Evolutionary conservation across 1,140 invertebrate genomes (phyloP).

Genomic region (Spodoptera litura): DNA sequence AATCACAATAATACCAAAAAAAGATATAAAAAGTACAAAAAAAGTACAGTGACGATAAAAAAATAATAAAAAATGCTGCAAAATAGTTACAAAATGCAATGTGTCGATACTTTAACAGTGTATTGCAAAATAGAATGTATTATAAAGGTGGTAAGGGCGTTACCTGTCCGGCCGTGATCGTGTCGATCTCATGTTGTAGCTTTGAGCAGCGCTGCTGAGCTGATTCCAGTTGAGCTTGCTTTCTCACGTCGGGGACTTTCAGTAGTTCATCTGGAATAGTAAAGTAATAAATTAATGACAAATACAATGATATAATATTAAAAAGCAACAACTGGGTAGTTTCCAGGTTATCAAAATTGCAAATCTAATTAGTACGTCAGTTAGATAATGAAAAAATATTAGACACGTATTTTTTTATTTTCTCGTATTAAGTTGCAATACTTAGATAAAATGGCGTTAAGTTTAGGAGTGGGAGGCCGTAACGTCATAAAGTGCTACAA

Average conservation of each 20-base stretch:
- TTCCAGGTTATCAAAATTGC: too few species aligned
- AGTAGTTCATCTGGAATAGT: slow-evolving; percentile 73
- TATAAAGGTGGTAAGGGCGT: background rate
- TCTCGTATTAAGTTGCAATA: too few species aligned
- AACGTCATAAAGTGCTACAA: too few species aligned
- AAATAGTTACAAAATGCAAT: slow-evolving; percentile 37
- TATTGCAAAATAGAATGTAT: slow-evolving; percentile 48
- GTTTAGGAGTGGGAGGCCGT: too few species aligned
- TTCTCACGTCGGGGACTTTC: slow-evolving; percentile 78
- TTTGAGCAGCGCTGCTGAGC: slow-evolving; percentile 73
- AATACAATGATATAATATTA: background rate
- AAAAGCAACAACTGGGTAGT: too few species aligned
- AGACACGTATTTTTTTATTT: too few species aligned
- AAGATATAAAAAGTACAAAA: slow-evolving; percentile 28
- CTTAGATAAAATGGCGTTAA: too few species aligned
- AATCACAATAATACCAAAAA: slow-evolving; percentile 37
- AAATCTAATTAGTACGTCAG: too few species aligned
- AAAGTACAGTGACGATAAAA: slow-evolving; percentile 45
- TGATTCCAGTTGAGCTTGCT: slow-evolving; percentile 75
- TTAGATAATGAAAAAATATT: too few species aligned
- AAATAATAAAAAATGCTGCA: slow-evolving; percentile 43
- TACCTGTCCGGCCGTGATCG: slow-evolving; percentile 73
- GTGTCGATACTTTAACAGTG: slow-evolving; percentile 25
- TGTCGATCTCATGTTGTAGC: slow-evolving; percentile 78
- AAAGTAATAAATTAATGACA: background rate